A percentile compares a stretch with the other conserved stretches of the same genome.
phyloP scores from a whole-genome alignment of 2,797 vertebrate species.

The Coranthus polyacanthus region DNA sequence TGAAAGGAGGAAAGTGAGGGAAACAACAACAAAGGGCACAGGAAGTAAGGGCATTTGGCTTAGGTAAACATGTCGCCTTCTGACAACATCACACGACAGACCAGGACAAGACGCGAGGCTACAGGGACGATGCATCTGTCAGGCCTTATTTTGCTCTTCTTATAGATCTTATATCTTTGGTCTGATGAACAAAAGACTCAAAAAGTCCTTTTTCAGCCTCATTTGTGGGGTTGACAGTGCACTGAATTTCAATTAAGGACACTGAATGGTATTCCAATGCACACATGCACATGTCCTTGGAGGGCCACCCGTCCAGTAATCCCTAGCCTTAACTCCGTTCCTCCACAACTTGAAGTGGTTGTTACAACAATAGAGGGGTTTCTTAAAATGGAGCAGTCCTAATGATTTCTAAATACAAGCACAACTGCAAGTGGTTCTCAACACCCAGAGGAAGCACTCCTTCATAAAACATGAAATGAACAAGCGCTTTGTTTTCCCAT shows the following conservation, averaged over 20 bases:
- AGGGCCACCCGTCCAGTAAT: not conserved
- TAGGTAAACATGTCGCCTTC: constrained; percentile 9
- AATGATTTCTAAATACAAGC: constrained; percentile 13
- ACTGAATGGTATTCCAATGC: not conserved
- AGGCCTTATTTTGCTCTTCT: not conserved
- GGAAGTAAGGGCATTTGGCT: not conserved
- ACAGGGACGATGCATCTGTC: constrained; percentile 3
- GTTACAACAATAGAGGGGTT: not conserved
- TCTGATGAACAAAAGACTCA: constrained; percentile 2
- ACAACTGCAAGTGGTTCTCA: constrained; percentile 7
- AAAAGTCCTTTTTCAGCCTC: constrained; percentile 6
- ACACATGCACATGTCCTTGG: not conserved
- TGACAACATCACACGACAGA: constrained; percentile 9
- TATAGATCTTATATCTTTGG: not conserved
- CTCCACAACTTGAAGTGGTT: not conserved
- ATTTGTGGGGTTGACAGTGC: not conserved
- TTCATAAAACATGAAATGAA: constrained; percentile 41
- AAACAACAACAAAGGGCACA: not conserved
- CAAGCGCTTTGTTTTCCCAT: constrained; percentile 27
- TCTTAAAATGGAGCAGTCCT: not conserved
- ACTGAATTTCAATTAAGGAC: constrained; percentile 8
- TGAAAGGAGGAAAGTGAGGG: not conserved
- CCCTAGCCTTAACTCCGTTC: not conserved
- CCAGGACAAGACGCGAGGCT: constrained; percentile 1
- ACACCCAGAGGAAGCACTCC: constrained; percentile 12